phyloP scores from a whole-genome alignment of 2,113 vertebrate genomes.

The Lamprologus tigripictilis region DNA sequence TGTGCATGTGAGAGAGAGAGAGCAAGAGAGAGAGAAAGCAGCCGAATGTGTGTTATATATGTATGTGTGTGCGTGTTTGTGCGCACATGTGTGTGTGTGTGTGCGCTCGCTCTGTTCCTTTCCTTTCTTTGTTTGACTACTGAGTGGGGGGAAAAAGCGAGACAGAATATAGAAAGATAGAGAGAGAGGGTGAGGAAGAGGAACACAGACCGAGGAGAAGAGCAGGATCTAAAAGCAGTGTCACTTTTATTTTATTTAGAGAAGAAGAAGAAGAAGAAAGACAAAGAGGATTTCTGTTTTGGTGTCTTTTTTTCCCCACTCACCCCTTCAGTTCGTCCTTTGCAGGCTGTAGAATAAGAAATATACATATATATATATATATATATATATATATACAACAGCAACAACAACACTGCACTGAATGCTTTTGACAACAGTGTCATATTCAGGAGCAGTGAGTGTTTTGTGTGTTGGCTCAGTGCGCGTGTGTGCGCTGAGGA shows the following conservation, averaged over 20 bases:
- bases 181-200: constrained; percentile 39
- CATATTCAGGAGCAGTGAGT: constrained; percentile 42
- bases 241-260: constrained; percentile 33
- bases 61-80: constrained; percentile 26
- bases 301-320: not conserved
- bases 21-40: constrained; percentile 34
- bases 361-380: not conserved
- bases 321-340: not conserved
- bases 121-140: constrained; percentile 82
- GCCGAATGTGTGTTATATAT: constrained; percentile 53
- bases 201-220: constrained; percentile 29
- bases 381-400: not conserved
- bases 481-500: constrained; percentile 29
- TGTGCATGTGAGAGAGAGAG: constrained; percentile 52
- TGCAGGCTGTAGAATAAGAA: constrained; percentile 11
- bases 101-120: constrained; percentile 67
- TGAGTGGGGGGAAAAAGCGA: constrained; percentile 60
- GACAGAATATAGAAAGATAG: constrained; percentile 59
- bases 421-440: constrained; percentile 47
- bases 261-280: not conserved
- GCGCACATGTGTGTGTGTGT: constrained; percentile 2
- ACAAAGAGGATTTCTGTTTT: constrained; percentile 49
- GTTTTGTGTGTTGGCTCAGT: constrained; percentile 38
- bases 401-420: constrained; percentile 6
- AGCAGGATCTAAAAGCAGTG: constrained; percentile 29